A percentile compares a stretch with the other conserved stretches of the same genome.
phyloP scores from a whole-genome alignment of 2,888 invertebrate genomes.

The Tetheella fluctuosa region DNA sequence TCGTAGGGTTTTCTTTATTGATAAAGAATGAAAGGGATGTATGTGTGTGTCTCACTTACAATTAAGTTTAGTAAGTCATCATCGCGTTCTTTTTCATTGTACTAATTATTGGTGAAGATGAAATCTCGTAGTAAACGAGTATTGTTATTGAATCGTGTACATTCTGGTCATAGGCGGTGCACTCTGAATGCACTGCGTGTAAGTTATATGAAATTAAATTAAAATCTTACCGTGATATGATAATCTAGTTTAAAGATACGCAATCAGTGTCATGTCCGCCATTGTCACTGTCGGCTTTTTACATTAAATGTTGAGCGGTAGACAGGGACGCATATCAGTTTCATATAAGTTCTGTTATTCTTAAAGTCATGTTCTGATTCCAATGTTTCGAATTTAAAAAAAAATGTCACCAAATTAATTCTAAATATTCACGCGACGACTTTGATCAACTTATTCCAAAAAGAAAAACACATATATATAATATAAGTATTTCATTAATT shows the following conservation, averaged over 20 bases:
- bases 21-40: conserved; percentile 69
- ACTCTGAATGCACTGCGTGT: conserved; percentile 56
- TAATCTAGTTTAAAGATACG: conserved; percentile 50
- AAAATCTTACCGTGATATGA: conserved; percentile 51
- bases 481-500: not conserved
- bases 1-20: conserved; percentile 65
- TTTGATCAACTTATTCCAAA: no score
- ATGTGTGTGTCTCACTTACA: conserved; percentile 68
- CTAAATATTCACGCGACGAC: no score
- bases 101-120: conserved; percentile 51
- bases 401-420: not conserved
- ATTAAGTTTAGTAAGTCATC: conserved; percentile 70
- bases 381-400: no score
- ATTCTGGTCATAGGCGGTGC: conserved; percentile 80
- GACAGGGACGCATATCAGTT: conserved; percentile 22
- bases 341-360: conserved; percentile 9
- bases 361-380: no score
- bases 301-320: conserved; percentile 22
- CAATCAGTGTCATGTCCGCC: conserved; percentile 29
- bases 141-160: conserved; percentile 73
- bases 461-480: not conserved
- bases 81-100: conserved; percentile 58
- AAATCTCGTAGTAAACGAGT: conserved; percentile 63
- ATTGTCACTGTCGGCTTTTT: conserved; percentile 36
- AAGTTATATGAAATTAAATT: conserved; percentile 61